Percentiles rank a stretch among this genome's conserved stretches.
Conservation (phyloP, 2,797 vertebrate species). For the Dipus sagitta region DNA sequence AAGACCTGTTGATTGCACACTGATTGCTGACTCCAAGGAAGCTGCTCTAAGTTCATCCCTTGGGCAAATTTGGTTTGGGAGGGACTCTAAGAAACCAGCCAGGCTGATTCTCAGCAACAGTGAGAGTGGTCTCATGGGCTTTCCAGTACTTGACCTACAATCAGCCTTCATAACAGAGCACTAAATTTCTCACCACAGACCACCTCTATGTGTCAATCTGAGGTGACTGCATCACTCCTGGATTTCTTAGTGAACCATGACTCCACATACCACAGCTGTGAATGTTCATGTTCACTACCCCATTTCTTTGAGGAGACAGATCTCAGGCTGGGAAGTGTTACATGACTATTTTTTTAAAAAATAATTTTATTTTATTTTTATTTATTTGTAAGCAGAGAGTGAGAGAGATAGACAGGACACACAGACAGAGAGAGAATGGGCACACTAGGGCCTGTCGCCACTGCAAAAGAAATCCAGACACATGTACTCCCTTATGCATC, state of each 20-base stretch:
- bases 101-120: neutral
- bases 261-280: neutral
- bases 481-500: no score
- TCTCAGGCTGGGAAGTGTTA: neutral
- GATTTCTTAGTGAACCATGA: slow-evolving; percentile 36
- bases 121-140: neutral
- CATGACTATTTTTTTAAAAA: no score
- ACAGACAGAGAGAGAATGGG: no score
- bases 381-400: no score
- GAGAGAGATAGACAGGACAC: no score
- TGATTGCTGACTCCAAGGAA: neutral
- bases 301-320: neutral
- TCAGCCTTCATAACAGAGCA: neutral
- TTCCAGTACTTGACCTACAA: neutral
- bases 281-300: neutral
- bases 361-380: no score
- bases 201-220: neutral
- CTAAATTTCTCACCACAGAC: neutral
- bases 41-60: neutral
- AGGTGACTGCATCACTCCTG: neutral
- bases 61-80: slow-evolving; percentile 9
- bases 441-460: no score
- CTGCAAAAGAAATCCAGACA: no score
- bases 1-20: neutral
- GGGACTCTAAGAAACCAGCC: neutral